Percentiles rank a stretch among this genome's conserved stretches.
Evolutionary conservation across 2,888 invertebrate species (phyloP).

Genomic region (Megastigmus dorsalis): DNA sequence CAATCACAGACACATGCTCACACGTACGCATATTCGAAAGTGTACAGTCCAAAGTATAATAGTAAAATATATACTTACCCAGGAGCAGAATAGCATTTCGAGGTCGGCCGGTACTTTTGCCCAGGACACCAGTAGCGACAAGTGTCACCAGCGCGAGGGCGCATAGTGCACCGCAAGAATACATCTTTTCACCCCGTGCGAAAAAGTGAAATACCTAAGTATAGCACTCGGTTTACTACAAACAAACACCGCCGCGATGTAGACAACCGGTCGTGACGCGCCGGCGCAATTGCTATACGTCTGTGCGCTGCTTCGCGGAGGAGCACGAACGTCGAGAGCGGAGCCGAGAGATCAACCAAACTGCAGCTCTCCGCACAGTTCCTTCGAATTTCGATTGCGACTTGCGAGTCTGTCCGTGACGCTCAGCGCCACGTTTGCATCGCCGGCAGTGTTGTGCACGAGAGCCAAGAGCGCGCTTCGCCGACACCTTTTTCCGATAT

Average conservation of each 20-base stretch:
- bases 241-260: not conserved
- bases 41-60: not conserved
- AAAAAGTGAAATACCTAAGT: not conserved
- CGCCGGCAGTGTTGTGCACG: no score
- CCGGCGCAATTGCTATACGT: not conserved
- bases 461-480: no score
- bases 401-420: no score
- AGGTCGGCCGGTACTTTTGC: constrained; percentile 1
- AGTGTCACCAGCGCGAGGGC: not conserved
- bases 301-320: not conserved
- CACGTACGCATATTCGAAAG: no score
- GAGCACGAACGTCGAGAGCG: not conserved
- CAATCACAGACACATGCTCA: no score
- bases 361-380: no score
- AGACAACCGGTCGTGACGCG: constrained; percentile 18
- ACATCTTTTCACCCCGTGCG: not conserved
- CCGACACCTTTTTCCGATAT: not conserved
- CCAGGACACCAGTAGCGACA: not conserved
- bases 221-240: no score
- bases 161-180: not conserved
- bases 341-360: no score
- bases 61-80: constrained; percentile 63
- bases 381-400: no score
- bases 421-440: constrained; percentile 28
- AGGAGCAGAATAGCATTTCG: constrained; percentile 70